phyloP scores from a whole-genome alignment of 2,113 vertebrate genomes.

The Oncorhynchus kisutch region DNA sequence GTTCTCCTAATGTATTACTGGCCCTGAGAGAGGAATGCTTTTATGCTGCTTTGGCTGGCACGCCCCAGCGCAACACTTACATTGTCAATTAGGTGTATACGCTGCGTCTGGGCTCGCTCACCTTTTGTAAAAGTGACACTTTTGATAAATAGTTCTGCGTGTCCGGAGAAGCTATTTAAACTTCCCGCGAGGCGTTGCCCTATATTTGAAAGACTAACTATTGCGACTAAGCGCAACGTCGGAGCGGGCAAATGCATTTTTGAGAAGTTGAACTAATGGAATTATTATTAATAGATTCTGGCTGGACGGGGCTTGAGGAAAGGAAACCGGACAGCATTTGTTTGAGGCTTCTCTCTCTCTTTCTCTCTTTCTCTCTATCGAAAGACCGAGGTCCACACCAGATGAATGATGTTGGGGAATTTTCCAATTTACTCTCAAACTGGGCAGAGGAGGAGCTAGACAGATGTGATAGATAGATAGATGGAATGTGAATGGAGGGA shows the following conservation, averaged over 20 bases:
- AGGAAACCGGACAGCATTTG: background rate
- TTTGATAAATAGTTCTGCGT: slow-evolving; percentile 47
- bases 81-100: slow-evolving; percentile 51
- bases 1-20: slow-evolving; percentile 56
- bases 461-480: background rate
- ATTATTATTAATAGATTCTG: slow-evolving; percentile 36
- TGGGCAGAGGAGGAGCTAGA: background rate
- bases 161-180: slow-evolving; percentile 43
- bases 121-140: slow-evolving; percentile 44
- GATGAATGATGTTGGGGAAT: background rate
- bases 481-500: background rate
- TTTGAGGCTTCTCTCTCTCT: background rate
- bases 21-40: slow-evolving; percentile 54
- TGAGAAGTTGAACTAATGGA: slow-evolving; percentile 29
- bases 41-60: slow-evolving; percentile 42
- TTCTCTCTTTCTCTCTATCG: too few species aligned
- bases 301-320: background rate
- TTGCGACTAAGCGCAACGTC: too few species aligned
- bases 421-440: background rate
- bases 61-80: slow-evolving; percentile 29
- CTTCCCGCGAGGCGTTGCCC: background rate
- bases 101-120: slow-evolving; percentile 21
- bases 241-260: slow-evolving; percentile 29
- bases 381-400: background rate
- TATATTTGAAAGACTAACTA: slow-evolving; percentile 50